phyloP scores from a whole-genome alignment of 2,888 invertebrate genomes.

The Cinara cedri region DNA sequence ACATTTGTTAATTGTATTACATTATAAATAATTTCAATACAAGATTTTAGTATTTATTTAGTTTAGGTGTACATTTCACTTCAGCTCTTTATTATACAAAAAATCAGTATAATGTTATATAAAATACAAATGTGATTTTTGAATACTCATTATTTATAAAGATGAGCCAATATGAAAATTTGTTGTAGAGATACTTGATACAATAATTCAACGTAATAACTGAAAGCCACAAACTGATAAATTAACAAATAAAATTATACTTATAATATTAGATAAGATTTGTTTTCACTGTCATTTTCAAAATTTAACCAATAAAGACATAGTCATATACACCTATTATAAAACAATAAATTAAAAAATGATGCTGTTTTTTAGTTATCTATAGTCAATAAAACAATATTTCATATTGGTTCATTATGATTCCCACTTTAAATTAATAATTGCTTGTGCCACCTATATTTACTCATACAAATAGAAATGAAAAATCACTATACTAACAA shows the following conservation, averaged over 20 bases:
- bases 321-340: not conserved
- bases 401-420: conserved; percentile 25
- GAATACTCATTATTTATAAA: not conserved
- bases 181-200: not conserved
- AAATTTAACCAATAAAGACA: not conserved
- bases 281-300: not conserved
- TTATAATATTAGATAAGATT: not conserved
- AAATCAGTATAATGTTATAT: not conserved
- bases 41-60: conserved; percentile 12
- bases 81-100: not conserved
- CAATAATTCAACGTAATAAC: not conserved
- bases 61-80: conserved; percentile 43
- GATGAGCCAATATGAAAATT: conserved; percentile 32
- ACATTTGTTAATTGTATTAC: conserved; percentile 23
- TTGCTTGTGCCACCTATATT: not conserved
- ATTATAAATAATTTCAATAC: not conserved
- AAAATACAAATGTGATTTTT: not conserved
- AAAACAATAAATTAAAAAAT: not conserved
- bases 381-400: not conserved
- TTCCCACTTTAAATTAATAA: not conserved
- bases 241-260: not conserved
- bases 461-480: conserved; percentile 21
- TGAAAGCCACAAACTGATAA: not conserved
- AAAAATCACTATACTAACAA: conserved; percentile 32
- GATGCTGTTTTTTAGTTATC: not conserved